phyloP scores from a whole-genome alignment of 2,797 vertebrate genomes.

The Rhinella marina region DNA sequence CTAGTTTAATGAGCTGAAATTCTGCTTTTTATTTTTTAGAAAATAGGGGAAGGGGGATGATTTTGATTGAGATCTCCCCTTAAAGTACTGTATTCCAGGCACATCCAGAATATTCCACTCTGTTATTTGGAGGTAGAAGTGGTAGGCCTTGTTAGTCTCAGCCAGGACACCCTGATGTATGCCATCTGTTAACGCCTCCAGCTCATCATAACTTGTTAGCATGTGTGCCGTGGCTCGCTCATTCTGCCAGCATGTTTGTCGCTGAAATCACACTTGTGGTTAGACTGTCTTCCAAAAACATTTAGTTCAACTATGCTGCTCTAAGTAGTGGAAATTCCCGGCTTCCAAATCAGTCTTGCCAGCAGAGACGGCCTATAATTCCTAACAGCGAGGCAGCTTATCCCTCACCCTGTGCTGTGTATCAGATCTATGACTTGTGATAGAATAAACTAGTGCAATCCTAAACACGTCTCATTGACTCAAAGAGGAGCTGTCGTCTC shows the following conservation, averaged over 20 bases:
- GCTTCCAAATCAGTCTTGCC: conserved; percentile 21
- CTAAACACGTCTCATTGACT: too few species aligned
- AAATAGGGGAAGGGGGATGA: background rate
- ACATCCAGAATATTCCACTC: background rate
- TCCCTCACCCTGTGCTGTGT: conserved; percentile 1
- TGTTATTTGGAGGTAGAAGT: background rate
- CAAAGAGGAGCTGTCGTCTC: too few species aligned
- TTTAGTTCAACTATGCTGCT: conserved; percentile 36
- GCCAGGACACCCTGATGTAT: background rate
- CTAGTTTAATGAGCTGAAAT: background rate
- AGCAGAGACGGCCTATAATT: conserved; percentile 38
- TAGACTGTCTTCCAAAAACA: conserved; percentile 43
- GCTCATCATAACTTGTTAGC: conserved; percentile 33
- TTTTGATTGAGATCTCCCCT: background rate
- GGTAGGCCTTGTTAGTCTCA: background rate
- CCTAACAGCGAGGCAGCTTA: conserved; percentile 17
- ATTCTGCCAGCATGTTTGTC: conserved; percentile 27
- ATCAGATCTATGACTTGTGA: background rate
- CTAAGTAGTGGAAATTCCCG: conserved; percentile 58
- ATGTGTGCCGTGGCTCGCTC: conserved; percentile 21
- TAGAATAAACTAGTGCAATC: too few species aligned
- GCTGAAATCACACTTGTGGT: conserved; percentile 45
- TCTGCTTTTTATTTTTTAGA: background rate
- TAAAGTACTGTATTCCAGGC: background rate
- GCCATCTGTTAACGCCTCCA: background rate